Percentiles rank a stretch among this genome's conserved stretches.
Conservation (phyloP, 2,113 vertebrate genomes). For the Myrmophylax atrothorax region DNA sequence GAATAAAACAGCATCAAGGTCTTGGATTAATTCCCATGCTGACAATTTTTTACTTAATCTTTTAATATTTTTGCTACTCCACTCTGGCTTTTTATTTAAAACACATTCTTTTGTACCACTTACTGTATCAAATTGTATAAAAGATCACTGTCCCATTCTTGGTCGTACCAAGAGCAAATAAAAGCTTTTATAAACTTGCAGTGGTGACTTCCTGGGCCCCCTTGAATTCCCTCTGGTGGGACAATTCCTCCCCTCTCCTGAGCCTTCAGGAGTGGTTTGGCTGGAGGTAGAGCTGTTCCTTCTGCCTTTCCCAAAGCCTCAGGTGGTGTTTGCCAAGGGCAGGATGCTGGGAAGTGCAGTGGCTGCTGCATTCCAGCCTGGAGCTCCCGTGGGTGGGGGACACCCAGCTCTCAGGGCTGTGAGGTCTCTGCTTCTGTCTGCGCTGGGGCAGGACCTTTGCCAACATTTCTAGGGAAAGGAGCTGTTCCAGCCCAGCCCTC, state of each 20-base stretch:
- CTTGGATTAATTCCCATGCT: slow-evolving; percentile 35
- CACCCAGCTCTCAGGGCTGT: fast-evolving
- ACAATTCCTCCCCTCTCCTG: background rate
- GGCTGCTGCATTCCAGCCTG: fast-evolving
- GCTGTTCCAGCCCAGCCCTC: fast-evolving
- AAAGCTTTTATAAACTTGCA: slow-evolving; percentile 71
- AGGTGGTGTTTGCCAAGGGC: fast-evolving
- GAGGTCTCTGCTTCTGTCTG: background rate
- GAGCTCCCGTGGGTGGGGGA: background rate
- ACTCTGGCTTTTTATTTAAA: slow-evolving; percentile 71
- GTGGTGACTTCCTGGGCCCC: background rate
- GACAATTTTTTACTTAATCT: slow-evolving; percentile 60
- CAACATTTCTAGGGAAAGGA: fast-evolving
- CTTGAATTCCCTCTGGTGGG: background rate
- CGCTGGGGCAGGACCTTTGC: fast-evolving
- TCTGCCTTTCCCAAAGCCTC: fast-evolving
- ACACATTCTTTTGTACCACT: slow-evolving; percentile 68
- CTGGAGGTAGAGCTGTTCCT: fast-evolving
- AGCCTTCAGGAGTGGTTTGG: background rate
- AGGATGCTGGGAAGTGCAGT: fast-evolving
- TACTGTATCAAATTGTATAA: slow-evolving; percentile 68
- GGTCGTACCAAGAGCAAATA: slow-evolving; percentile 67
- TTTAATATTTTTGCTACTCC: slow-evolving; percentile 68
- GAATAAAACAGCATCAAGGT: slow-evolving; percentile 10
- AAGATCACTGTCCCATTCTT: slow-evolving; percentile 68